Conservation (phyloP, 2,113 vertebrate species). For the Bos taurus region ARS-UCD2.0 NC_037335.1:27687001-27687500, state of each 20-base stretch:
- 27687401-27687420: too few species aligned
- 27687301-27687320: background rate
- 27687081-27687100: background rate
- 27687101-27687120: background rate
- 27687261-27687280: background rate
- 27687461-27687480: background rate
- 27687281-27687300: background rate
- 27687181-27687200: background rate
- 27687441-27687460: background rate
- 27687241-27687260: background rate
- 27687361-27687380: background rate
- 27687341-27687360: fast-evolving
- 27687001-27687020: background rate
- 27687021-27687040: background rate
- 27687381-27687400: background rate
- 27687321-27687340: background rate
- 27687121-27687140: background rate
- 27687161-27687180: background rate
- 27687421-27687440: background rate
- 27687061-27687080: background rate
- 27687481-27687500: background rate
- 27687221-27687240: background rate
- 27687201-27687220: background rate
- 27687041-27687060: background rate
- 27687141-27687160: background rate